A percentile compares a stretch with the other conserved stretches of the same genome.
Conservation (phyloP, 92 coral and sea anemone genomes). For the Porites lobata region DNA sequence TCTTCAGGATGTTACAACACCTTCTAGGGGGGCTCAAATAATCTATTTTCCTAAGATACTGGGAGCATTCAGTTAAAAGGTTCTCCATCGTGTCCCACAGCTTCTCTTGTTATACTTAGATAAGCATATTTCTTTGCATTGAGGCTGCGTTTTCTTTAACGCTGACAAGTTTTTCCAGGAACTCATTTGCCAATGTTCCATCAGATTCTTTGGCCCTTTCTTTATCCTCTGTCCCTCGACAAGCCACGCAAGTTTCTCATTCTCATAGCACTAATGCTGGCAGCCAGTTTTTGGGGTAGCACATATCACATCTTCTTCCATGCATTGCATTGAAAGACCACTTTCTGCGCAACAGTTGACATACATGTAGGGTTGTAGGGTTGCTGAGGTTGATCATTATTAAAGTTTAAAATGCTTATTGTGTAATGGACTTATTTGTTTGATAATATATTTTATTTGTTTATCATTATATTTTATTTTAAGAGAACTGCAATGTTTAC, state of each 20-base stretch:
- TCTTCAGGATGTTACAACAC: slow-evolving; percentile 39
- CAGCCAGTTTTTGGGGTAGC: slow-evolving; percentile 59
- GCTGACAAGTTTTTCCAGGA: slow-evolving; percentile 32
- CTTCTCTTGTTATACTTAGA: slow-evolving; percentile 36
- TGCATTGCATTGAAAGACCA: too few species aligned
- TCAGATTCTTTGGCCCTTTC: slow-evolving; percentile 47
- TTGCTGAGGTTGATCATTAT: slow-evolving; percentile 1
- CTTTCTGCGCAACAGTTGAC: too few species aligned
- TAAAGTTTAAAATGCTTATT: slow-evolving; percentile 50
- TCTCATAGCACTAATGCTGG: slow-evolving; percentile 47
- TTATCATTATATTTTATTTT: slow-evolving; percentile 51
- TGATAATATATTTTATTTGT: slow-evolving; percentile 13
- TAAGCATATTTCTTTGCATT: slow-evolving; percentile 32
- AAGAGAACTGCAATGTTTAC: slow-evolving; percentile 58
- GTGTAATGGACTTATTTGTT: slow-evolving; percentile 40
- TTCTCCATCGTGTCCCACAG: slow-evolving; percentile 52
- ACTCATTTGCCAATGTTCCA: slow-evolving; percentile 22
- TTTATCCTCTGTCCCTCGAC: slow-evolving; percentile 41
- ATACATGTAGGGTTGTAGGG: too few species aligned
- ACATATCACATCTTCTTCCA: slow-evolving; percentile 36
- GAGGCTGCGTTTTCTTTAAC: slow-evolving; percentile 45
- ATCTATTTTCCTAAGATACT: slow-evolving; percentile 10
- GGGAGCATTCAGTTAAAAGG: slow-evolving; percentile 30
- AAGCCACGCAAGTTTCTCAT: slow-evolving; percentile 63
- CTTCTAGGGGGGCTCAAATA: slow-evolving; percentile 9